Evolutionary conservation across 2,113 vertebrate species (phyloP), one percentile per base, ranked within the genome.

Genomic region (Xiphophorus hellerii): DNA sequence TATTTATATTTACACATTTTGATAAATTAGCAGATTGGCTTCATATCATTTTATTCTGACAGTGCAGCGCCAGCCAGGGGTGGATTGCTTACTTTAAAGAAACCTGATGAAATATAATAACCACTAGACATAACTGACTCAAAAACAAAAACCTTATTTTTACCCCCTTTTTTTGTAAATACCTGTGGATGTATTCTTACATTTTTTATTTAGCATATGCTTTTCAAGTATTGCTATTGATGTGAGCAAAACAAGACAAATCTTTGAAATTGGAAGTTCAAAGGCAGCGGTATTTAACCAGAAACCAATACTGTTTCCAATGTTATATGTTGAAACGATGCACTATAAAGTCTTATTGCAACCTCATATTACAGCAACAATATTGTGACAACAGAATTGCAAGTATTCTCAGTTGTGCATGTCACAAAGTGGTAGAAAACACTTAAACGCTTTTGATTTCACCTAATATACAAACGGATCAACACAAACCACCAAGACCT

Each of bases 41-140:
- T 92, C 88, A 89, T 92, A 90, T 92, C 88, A 87, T 90, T 92
- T 89, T 71, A 90, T 92, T 92, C 71, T 61, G 75, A 85, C 54
- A 83, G 76, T 81, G 78, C 87, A 87, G 87, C 76, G 73, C 76
- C 82, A 73, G 74, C 74, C 20, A 44, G 63, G 0, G 83, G 78
- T 62, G 27, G 74, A 76, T 77, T 87, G 9, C 30, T 92, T 25
- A 54, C 22, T 54, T 9, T 25, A 58, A 58, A 3, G 25, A 58
- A 25, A 1, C n/a, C 8, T 22, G 51, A 58, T 58, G 22, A n/a
- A 58, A 11, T n/a, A n/a, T n/a, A 58, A n/a, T 10, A 1, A 48
- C 5, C 15, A 48, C 1, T 2, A 58, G 25, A 9, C 51, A 58
- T 54, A 54, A 54, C 48, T 54, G 20, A 54, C 7, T 20, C 20